phyloP scores from a whole-genome alignment of 2,113 vertebrate genomes.

The Corvus moneduloides region DNA sequence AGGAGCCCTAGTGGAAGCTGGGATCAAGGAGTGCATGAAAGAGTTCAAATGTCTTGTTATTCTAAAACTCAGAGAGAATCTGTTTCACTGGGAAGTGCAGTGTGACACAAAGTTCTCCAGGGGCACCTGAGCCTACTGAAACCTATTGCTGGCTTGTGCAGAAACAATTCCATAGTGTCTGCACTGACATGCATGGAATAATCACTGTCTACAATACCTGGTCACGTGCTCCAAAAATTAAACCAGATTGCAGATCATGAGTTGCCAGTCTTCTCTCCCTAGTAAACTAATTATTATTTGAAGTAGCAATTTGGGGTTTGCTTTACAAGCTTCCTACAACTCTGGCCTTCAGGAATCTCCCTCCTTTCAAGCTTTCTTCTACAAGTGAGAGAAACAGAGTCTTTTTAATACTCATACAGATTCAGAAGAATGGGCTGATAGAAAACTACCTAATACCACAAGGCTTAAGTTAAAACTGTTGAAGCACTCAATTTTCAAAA shows the following conservation, averaged over 20 bases:
- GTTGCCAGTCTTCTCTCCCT: background rate
- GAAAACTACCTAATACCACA: background rate
- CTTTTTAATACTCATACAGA: background rate
- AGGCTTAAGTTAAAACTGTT: background rate
- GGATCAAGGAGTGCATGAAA: background rate
- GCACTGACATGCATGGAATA: background rate
- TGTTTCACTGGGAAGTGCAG: background rate
- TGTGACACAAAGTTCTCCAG: background rate
- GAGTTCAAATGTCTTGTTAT: background rate
- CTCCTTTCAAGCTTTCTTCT: background rate
- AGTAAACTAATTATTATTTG: background rate
- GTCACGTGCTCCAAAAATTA: background rate
- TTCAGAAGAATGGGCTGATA: background rate
- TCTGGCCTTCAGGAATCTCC: background rate
- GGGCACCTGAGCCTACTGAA: background rate
- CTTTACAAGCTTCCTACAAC: background rate
- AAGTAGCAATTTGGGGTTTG: background rate
- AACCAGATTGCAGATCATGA: background rate
- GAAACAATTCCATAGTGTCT: background rate
- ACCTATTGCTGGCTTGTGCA: background rate
- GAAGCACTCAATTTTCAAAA: background rate
- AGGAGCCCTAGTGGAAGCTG: background rate
- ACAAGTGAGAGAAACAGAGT: background rate
- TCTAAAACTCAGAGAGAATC: background rate
- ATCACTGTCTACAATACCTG: background rate